These are phyloP conservation scores for Hydrotaea cyrtoneurina DNA, from an alignment of 2,888 invertebrate species.

Conservation along the genomic window DNA sequence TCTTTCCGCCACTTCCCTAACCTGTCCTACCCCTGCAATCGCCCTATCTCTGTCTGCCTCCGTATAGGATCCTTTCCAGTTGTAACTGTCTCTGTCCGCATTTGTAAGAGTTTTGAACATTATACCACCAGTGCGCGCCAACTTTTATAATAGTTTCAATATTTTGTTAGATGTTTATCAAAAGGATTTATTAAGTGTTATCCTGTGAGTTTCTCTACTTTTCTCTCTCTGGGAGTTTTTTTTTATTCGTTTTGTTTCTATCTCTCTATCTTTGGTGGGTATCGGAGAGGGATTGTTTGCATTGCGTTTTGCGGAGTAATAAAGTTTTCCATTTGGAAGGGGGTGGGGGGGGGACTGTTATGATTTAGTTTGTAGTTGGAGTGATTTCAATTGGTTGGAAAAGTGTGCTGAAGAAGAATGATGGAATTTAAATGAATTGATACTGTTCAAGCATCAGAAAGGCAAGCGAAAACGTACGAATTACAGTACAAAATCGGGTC, in stretches of 20 bases:
- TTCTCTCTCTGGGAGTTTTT: background rate
- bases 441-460: too few species aligned
- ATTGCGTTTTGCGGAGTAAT: background rate
- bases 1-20: background rate
- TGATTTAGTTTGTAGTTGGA: conserved; percentile 51
- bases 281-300: background rate
- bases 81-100: background rate
- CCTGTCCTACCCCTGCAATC: background rate
- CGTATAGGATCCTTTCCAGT: too few species aligned
- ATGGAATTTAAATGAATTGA: too few species aligned
- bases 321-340: background rate
- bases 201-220: conserved; percentile 54
- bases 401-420: background rate
- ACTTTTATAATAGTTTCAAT: conserved; percentile 58
- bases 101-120: conserved; percentile 34
- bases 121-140: conserved; percentile 35
- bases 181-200: conserved; percentile 66
- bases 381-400: background rate
- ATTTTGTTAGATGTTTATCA: conserved; percentile 65
- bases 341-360: conserved; percentile 22
- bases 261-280: background rate
- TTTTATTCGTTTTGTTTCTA: conserved; percentile 35
- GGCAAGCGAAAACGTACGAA: too few species aligned
- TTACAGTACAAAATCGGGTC: too few species aligned
- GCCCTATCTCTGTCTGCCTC: conserved; percentile 11